Evolutionary conservation across 2,113 vertebrate genomes (phyloP).

Genomic region (Rhabdomys dilectus): DNA sequence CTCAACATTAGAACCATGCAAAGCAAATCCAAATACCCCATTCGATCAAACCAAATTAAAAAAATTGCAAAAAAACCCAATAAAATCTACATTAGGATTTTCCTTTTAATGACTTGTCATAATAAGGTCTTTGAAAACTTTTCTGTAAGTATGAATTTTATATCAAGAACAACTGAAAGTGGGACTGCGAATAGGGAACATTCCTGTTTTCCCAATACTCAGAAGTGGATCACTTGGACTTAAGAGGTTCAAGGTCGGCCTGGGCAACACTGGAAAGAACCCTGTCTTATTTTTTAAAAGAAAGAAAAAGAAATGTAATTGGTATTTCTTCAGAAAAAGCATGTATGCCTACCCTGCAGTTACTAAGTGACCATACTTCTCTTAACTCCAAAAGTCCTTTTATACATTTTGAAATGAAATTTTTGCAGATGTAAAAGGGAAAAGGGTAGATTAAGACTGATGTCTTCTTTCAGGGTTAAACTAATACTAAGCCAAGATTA

Average conservation of each 20-base stretch:
- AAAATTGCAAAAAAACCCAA: constrained; percentile 34
- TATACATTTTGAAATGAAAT: constrained; percentile 60
- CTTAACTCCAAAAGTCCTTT: constrained; percentile 64
- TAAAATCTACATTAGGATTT: constrained; percentile 41
- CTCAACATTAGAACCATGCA: constrained; percentile 15
- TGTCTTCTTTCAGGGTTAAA: constrained; percentile 62
- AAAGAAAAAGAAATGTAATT: not conserved
- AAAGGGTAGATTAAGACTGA: constrained; percentile 28
- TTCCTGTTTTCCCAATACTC: not conserved
- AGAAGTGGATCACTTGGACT: not conserved
- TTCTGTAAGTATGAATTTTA: constrained; percentile 25
- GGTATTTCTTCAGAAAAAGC: constrained; percentile 28
- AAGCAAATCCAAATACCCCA: constrained; percentile 46
- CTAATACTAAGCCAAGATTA: constrained; percentile 59
- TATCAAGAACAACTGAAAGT: constrained; percentile 44
- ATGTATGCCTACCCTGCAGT: constrained; percentile 12
- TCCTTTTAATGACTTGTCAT: constrained; percentile 15
- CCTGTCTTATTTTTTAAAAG: not conserved
- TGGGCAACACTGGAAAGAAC: not conserved
- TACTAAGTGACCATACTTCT: constrained; percentile 24
- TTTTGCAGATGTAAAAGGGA: constrained; percentile 47
- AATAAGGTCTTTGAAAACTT: constrained; percentile 44
- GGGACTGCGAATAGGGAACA: no score
- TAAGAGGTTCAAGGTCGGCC: not conserved
- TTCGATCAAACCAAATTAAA: constrained; percentile 56